Evolutionary conservation across 2,888 invertebrate species (phyloP).

Genomic region (Octonoba sinensis): DNA sequence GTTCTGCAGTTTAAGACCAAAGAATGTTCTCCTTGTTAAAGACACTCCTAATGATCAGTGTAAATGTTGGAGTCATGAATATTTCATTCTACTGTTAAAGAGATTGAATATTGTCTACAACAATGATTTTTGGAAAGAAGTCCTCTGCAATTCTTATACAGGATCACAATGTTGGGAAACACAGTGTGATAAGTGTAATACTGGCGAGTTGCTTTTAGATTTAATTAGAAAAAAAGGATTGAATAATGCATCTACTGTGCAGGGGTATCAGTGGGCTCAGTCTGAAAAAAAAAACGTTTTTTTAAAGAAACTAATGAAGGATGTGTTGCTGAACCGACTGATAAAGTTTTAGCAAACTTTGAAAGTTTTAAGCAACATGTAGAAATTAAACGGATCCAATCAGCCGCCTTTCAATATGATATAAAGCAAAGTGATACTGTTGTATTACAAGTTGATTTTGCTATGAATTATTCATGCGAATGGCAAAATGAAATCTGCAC

Average conservation of each 20-base stretch:
- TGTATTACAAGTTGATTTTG: no score
- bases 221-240: background rate
- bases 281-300: background rate
- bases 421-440: no score
- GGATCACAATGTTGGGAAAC: background rate
- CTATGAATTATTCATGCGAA: no score
- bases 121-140: conserved; percentile 2
- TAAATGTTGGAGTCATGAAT: background rate
- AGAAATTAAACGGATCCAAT: no score
- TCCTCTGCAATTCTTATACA: background rate
- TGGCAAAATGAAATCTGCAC: background rate
- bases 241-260: background rate
- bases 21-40: background rate
- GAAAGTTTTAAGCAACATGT: no score
- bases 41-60: conserved; percentile 5
- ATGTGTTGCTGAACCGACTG: no score
- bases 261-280: background rate
- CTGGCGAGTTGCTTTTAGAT: background rate
- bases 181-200: background rate
- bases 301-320: no score
- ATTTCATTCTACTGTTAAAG: conserved; percentile 1
- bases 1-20: background rate
- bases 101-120: background rate
- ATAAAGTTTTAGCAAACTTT: no score
- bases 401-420: no score